Evolutionary conservation across 2,797 vertebrate genomes (phyloP).

Genomic region (Sebastes glaucus): DNA sequence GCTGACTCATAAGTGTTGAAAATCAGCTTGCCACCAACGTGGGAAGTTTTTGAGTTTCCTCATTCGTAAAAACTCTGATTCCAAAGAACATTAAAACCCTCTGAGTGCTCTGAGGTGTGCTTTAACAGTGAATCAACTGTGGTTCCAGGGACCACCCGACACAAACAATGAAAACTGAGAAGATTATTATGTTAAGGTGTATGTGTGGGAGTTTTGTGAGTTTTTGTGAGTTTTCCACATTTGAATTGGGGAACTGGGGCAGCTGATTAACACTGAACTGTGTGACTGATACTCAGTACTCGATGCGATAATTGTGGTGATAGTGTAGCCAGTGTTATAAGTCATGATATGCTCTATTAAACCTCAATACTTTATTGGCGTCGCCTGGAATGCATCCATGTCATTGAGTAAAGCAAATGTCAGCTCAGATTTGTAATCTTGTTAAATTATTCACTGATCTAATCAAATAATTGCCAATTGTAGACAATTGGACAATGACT

Average conservation of each 20-base stretch:
- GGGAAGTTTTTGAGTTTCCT: background rate
- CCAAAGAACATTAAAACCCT: background rate
- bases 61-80: background rate
- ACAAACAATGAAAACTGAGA: background rate
- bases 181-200: background rate
- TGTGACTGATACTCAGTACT: background rate
- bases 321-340: background rate
- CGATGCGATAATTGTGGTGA: background rate
- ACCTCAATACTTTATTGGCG: background rate
- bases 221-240: background rate
- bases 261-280: background rate
- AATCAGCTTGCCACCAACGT: background rate
- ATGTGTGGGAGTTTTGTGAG: background rate
- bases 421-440: background rate
- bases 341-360: background rate
- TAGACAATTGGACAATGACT: background rate
- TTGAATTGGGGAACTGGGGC: background rate
- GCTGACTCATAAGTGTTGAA: background rate
- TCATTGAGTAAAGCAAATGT: background rate
- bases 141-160: background rate
- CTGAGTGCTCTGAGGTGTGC: too few relatives aligned
- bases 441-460: background rate
- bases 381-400: background rate
- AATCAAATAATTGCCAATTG: background rate
- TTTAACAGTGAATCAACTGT: background rate